Conservation (phyloP, 2,888 invertebrate species). For the Acronicta leporina region DNA sequence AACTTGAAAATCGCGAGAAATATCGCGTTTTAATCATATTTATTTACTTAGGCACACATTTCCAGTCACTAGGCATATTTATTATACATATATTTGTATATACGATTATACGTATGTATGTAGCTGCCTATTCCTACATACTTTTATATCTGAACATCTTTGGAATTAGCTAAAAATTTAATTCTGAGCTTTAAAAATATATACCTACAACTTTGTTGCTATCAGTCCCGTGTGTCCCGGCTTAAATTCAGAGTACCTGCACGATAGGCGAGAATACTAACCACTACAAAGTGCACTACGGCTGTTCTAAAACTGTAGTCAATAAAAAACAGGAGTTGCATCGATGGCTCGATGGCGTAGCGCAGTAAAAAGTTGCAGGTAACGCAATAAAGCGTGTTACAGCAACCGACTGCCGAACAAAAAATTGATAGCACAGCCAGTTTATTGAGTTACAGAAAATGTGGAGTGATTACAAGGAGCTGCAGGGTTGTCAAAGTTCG, state of each 20-base stretch:
- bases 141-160: too few species aligned
- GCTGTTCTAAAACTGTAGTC: not conserved
- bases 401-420: constrained; percentile 14
- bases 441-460: constrained; percentile 27
- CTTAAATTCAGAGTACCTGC: too few species aligned
- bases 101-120: too few species aligned
- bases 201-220: too few species aligned
- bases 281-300: too few species aligned
- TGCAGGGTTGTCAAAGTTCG: constrained; percentile 11
- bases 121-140: too few species aligned
- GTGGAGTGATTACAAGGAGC: constrained; percentile 19
- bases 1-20: constrained; percentile 36
- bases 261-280: too few species aligned
- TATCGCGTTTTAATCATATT: constrained; percentile 12
- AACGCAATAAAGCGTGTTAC: constrained; percentile 18
- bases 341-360: constrained; percentile 13
- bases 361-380: constrained; percentile 43
- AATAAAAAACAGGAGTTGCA: constrained; percentile 14
- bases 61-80: too few species aligned
- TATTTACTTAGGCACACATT: constrained; percentile 10
- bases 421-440: constrained; percentile 10
- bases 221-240: too few species aligned
- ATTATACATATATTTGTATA: too few species aligned
- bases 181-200: too few species aligned
- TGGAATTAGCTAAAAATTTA: too few species aligned